Percentiles rank a stretch among this genome's conserved stretches.
Conservation (phyloP, 2,888 invertebrate genomes). For the Agrotis puta region DNA sequence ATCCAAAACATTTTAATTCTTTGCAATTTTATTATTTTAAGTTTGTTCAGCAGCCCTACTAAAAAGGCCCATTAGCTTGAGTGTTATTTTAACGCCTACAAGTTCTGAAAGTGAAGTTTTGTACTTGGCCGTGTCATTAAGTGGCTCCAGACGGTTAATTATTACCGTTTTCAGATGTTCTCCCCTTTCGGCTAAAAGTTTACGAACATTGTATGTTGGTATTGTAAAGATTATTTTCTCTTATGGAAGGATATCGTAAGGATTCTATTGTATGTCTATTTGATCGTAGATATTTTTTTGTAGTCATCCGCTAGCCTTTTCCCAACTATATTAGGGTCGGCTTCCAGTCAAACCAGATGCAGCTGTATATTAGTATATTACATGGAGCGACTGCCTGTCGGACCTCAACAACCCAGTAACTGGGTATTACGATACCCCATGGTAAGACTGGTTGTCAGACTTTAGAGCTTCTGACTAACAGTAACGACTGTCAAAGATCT, state of each 20-base stretch:
- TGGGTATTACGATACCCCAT: no score
- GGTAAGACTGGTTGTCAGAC: no score
- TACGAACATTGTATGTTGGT: slow-evolving; percentile 44
- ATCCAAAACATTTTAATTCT: neutral
- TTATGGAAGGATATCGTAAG: slow-evolving; percentile 4
- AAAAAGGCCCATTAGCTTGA: slow-evolving; percentile 63
- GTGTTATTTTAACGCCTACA: slow-evolving; percentile 69
- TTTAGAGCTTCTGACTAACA: no score
- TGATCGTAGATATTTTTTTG: no score
- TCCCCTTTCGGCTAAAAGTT: slow-evolving; percentile 49
- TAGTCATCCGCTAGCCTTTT: no score
- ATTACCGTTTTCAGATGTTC: slow-evolving; percentile 67
- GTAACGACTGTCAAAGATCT: no score
- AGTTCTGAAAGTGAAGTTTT: slow-evolving; percentile 70
- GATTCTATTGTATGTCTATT: slow-evolving; percentile 9
- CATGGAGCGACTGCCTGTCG: no score
- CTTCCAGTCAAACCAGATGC: no score
- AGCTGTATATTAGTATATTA: no score
- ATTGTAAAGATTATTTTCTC: slow-evolving; percentile 27
- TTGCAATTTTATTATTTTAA: slow-evolving; percentile 14
- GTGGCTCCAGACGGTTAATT: slow-evolving; percentile 66
- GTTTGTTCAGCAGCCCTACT: slow-evolving; percentile 54
- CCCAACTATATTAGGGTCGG: no score
- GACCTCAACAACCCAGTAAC: no score
- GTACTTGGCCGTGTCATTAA: slow-evolving; percentile 69